phyloP scores from a whole-genome alignment of 2,797 vertebrate genomes.

The Urocyon cinereoargenteus region DNA sequence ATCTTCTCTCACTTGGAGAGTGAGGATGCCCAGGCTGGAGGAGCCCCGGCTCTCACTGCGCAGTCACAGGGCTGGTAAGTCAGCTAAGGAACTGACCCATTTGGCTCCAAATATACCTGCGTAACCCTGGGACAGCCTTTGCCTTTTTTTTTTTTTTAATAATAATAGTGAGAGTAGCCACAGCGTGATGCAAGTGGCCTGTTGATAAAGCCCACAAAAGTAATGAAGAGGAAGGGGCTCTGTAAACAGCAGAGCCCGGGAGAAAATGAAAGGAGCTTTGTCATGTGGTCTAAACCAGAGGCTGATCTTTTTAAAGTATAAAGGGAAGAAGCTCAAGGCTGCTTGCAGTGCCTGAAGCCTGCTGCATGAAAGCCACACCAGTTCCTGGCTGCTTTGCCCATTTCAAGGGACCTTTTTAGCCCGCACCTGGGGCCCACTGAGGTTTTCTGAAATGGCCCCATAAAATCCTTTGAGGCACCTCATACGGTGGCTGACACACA shows the following conservation, averaged over 20 bases:
- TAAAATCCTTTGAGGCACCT: constrained; percentile 43
- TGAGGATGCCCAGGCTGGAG: not conserved
- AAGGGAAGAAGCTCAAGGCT: not conserved
- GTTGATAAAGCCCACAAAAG: not conserved
- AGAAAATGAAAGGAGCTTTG: not conserved
- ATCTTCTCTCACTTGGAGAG: rapidly evolving
- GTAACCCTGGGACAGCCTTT: rapidly evolving
- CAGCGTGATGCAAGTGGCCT: too few species aligned
- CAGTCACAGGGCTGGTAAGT: not conserved
- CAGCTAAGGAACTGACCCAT: rapidly evolving
- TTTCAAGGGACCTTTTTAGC: constrained; percentile 8
- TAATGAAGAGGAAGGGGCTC: not conserved
- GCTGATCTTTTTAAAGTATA: constrained; percentile 41
- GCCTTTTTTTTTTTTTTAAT: not conserved
- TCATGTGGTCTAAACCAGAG: not conserved
- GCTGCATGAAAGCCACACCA: not conserved
- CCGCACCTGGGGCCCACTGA: not conserved
- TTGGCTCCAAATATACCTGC: not conserved
- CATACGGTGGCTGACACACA: constrained; percentile 1
- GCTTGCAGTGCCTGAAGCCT: not conserved
- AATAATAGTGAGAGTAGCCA: not conserved
- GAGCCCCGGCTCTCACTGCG: not conserved
- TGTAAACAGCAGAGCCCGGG: not conserved
- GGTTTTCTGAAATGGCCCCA: not conserved
- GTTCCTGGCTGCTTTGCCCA: not conserved